Evolutionary conservation across 2,888 invertebrate species (phyloP).

Genomic region (Tetragnatha montana): DNA sequence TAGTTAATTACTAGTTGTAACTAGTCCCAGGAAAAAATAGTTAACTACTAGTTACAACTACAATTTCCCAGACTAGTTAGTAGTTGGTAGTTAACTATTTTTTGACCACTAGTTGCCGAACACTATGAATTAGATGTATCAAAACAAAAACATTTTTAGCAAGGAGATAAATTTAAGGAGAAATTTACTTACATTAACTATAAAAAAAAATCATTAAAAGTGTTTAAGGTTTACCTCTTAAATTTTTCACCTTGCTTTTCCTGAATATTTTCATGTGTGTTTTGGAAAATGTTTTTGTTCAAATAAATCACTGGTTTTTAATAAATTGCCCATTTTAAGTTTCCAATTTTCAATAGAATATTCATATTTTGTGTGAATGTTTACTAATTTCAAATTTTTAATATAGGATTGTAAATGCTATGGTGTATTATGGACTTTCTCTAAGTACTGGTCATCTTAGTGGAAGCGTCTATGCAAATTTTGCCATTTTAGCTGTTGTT

Average conservation of each 20-base stretch:
- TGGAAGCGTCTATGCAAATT: slow-evolving; percentile 84
- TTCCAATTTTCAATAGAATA: not conserved
- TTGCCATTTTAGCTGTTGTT: slow-evolving; percentile 78
- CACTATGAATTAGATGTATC: too few species aligned
- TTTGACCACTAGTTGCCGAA: too few species aligned
- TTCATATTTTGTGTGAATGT: not conserved
- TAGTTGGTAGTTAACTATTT: too few species aligned
- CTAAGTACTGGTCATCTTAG: slow-evolving; percentile 85
- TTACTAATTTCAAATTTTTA: not conserved
- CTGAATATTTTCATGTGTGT: not conserved
- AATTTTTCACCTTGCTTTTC: not conserved
- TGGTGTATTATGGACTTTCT: slow-evolving; percentile 86
- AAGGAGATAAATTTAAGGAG: too few species aligned
- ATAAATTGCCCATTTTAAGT: not conserved
- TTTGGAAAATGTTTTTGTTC: too few species aligned
- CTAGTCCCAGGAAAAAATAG: too few species aligned
- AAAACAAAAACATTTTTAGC: too few species aligned
- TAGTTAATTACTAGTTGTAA: too few species aligned
- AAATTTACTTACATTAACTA: too few species aligned
- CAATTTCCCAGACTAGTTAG: too few species aligned
- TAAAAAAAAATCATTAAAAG: too few species aligned
- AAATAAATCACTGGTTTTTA: not conserved
- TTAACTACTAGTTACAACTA: too few species aligned
- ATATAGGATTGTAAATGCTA: slow-evolving; percentile 86
- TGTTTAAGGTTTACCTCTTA: not conserved